These are phyloP conservation scores for Chrysopilus asiliformis DNA, from an alignment of 2,888 invertebrate genomes.

Conservation along the genomic window DNA sequence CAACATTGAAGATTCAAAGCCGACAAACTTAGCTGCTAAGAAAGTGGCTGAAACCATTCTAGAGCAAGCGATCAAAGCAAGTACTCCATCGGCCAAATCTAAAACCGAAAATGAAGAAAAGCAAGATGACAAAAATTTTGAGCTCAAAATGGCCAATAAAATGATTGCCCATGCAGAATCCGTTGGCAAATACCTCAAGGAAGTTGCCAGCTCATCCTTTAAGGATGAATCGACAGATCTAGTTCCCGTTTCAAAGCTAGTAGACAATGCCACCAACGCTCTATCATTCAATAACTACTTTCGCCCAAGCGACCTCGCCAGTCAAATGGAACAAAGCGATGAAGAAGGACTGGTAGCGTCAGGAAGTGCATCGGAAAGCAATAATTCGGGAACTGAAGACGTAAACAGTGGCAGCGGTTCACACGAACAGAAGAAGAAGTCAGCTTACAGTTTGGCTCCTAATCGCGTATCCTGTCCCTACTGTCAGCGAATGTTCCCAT, in stretches of 20 bases:
- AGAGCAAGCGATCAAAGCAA: slow-evolving; percentile 37
- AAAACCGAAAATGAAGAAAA: background rate
- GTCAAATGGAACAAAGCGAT: slow-evolving; percentile 39
- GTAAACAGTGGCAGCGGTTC: slow-evolving; percentile 21
- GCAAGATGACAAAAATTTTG: slow-evolving; percentile 39
- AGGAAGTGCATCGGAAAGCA: slow-evolving; percentile 64
- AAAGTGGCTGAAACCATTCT: slow-evolving; percentile 46
- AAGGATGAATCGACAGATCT: slow-evolving; percentile 49
- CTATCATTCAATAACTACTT: slow-evolving; percentile 51
- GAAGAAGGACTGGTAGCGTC: slow-evolving; percentile 71
- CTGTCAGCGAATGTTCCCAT: slow-evolving; percentile 88
- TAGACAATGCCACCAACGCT: slow-evolving; percentile 58
- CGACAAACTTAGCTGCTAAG: slow-evolving; percentile 41
- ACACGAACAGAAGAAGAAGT: slow-evolving; percentile 59
- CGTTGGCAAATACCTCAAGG: slow-evolving; percentile 31
- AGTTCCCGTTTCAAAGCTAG: slow-evolving; percentile 61
- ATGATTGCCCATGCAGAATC: slow-evolving; percentile 42
- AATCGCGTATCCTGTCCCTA: slow-evolving; percentile 89
- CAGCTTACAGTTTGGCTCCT: slow-evolving; percentile 89
- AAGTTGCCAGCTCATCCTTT: slow-evolving; percentile 32
- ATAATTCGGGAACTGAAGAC: slow-evolving; percentile 72
- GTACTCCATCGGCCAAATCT: slow-evolving; percentile 7
- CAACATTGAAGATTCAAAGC: background rate
- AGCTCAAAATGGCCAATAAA: slow-evolving; percentile 42
- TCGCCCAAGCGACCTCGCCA: slow-evolving; percentile 33